Evolutionary conservation across 2,888 invertebrate species (phyloP).

Genomic region (Trachelus stipa): DNA sequence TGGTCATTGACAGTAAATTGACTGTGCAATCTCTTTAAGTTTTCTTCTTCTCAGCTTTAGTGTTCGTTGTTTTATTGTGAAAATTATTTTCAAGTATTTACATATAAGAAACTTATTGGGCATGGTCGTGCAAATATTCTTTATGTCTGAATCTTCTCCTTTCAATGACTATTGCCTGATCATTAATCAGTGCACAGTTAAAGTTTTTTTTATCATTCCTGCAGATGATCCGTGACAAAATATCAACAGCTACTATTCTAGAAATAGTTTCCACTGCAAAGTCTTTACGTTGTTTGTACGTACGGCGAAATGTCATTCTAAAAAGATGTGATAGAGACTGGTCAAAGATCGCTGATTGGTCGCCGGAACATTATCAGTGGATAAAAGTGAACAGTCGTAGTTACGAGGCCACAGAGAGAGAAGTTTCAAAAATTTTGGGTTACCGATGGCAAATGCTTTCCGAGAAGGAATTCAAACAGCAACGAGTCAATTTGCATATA

Average conservation of each 20-base stretch:
- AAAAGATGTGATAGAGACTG: slow-evolving; percentile 75
- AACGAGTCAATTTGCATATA: slow-evolving; percentile 63
- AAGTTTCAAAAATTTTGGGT: slow-evolving; percentile 77
- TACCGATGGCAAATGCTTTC: slow-evolving; percentile 76
- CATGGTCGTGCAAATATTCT: neutral
- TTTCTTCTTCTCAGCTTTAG: neutral
- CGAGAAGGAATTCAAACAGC: slow-evolving; percentile 74
- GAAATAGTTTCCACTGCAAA: slow-evolving; percentile 76
- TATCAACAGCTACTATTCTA: slow-evolving; percentile 82
- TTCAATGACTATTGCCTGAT: neutral
- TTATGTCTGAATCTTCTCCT: neutral
- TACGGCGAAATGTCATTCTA: slow-evolving; percentile 80
- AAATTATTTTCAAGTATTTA: neutral
- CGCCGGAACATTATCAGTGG: slow-evolving; percentile 76
- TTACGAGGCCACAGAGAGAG: slow-evolving; percentile 75
- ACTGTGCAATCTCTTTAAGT: neutral
- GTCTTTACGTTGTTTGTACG: slow-evolving; percentile 73
- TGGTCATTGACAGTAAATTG: neutral
- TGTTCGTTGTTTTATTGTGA: neutral
- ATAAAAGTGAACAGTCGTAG: slow-evolving; percentile 72
- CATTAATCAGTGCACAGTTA: slow-evolving; percentile 15
- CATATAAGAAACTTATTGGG: neutral
- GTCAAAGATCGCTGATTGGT: slow-evolving; percentile 77
- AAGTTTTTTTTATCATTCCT: slow-evolving; percentile 14
- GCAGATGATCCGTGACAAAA: slow-evolving; percentile 78